Base-by-base conservation (phyloP, 2,113 vertebrate species). In the Chaetops frenatus region DNA sequence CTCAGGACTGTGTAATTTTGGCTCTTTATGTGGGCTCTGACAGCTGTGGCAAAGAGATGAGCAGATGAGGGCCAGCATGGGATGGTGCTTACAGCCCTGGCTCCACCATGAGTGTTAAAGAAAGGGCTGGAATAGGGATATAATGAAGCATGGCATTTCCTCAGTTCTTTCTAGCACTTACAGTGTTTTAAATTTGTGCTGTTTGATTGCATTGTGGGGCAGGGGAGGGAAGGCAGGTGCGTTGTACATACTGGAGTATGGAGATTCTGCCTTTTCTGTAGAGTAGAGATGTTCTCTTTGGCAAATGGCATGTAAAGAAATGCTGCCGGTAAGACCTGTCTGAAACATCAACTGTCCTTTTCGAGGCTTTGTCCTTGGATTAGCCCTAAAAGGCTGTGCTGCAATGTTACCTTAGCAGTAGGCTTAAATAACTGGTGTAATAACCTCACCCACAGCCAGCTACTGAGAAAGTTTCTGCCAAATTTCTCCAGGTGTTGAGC, bases 131-230 rank as follows among this genome's bases (percentile, higher is more conserved):
- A 48, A 20, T 4, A 47, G 35, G 29, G 21, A 29, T 45, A 42
- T 11, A 42, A 33, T 0, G 2, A 50, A 72, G 15, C 23, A 11
- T 18, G 21, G 40, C 15, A 31, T 51, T 86, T 73, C 60, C 33
- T 11, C 23, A 23, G 18, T 19, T 69, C 23, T 77, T 69, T 45
- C 13, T 36, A 38, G 1, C 28, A 48, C 51, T 82, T 45, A 5
- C 4, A 36, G 11, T 31, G 47, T 7, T 84, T 70, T 78, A 45
- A 18, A 53, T 78, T n/a, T 28, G 24, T 38, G 50, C 47, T 31
- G n/a, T 56, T 73, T 35, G 40, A 67, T 64, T 0, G 0, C 9
- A 5, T 1, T 33, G 25, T 6, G 4, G 12, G 27, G 24, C n/a
- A 42, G 51, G 42, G 13, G 25, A 14, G 3, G 5, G 27, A 76